Base-by-base conservation (phyloP, 2,888 invertebrate genomes). In the Labia minor region DNA sequence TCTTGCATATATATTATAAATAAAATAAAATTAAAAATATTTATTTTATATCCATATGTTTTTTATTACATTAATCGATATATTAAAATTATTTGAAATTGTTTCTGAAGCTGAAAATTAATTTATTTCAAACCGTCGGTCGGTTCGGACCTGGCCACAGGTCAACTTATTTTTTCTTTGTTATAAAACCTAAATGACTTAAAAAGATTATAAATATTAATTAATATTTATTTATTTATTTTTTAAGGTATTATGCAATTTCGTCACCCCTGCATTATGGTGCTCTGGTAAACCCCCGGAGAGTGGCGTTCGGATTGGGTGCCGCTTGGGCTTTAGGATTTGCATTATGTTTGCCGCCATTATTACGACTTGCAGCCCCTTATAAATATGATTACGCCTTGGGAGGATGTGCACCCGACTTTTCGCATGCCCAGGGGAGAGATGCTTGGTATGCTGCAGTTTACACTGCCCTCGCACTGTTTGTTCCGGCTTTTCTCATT, bases 191-290 rank as follows among this genome's bases (percentile, higher is more conserved):
- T n/a, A n/a, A n/a, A n/a, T n/a, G n/a, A n/a, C n/a, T n/a, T n/a
- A n/a, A n/a, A n/a, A n/a, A n/a, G n/a, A n/a, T n/a, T n/a, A n/a
- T n/a, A n/a, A n/a, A n/a, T n/a, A n/a, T n/a, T n/a, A n/a, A n/a
- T n/a, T n/a, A n/a, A n/a, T n/a, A n/a, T n/a, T n/a, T 16, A 66
- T 66, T 26, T 19, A 16, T 66, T 20, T n/a, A n/a, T 21, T 64
- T 63, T n/a, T n/a, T n/a, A n/a, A 78, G 89, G 69, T 90, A 89
- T 70, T 89, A 89, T 69, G 90, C 90, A 62, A 90, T 91, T 66
- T 86, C 89, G 0, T 86, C 89, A 0, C 90, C 90, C 0, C 77
- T 91, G 68, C 90, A 90, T 75, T 91, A 91, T 77, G 86, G 86
- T 21, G 87, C 88, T 65, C 81, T 90, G 67, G 88, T 90, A 19